Percentiles rank a stretch among this genome's conserved stretches.
phyloP scores from a whole-genome alignment of 2,888 invertebrate genomes.

The Stegana nigrithorax region DNA sequence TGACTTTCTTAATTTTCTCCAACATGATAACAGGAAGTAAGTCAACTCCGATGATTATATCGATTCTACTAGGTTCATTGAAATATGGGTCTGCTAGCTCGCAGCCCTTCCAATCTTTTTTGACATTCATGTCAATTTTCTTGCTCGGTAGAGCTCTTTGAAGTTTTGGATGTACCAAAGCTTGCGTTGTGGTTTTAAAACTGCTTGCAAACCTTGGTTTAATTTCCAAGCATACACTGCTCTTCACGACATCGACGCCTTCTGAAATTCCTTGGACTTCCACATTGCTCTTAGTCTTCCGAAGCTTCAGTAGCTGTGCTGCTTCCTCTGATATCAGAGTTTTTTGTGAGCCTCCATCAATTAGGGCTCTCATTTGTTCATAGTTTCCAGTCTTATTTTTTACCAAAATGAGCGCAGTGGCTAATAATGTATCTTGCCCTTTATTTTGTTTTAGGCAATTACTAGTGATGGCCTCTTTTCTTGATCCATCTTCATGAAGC shows the following conservation, averaged over 20 bases:
- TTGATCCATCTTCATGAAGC: not conserved
- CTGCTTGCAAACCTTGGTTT: too few species aligned
- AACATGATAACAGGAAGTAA: not conserved
- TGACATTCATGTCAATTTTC: too few species aligned
- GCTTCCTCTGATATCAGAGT: constrained; percentile 9
- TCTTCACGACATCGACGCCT: not conserved
- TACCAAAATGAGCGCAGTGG: too few species aligned
- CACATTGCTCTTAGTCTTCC: not conserved
- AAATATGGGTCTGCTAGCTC: too few species aligned
- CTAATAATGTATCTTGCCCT: not conserved
- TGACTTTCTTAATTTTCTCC: not conserved
- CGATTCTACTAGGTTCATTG: too few species aligned
- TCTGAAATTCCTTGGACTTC: not conserved
- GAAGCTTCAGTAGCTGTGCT: not conserved
- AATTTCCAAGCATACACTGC: too few species aligned
- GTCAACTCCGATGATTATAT: not conserved
- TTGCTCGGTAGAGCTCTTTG: too few species aligned
- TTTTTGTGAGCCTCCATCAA: constrained; percentile 10
- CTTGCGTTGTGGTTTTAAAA: too few species aligned
- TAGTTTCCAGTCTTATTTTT: too few species aligned
- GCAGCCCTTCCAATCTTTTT: too few species aligned
- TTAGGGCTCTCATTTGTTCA: constrained; percentile 1
- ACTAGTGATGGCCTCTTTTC: too few species aligned
- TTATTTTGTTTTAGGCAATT: not conserved
- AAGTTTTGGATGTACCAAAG: too few species aligned